phyloP scores from a whole-genome alignment of 2,888 invertebrate species.

The Amblyjoppa proteus region DNA sequence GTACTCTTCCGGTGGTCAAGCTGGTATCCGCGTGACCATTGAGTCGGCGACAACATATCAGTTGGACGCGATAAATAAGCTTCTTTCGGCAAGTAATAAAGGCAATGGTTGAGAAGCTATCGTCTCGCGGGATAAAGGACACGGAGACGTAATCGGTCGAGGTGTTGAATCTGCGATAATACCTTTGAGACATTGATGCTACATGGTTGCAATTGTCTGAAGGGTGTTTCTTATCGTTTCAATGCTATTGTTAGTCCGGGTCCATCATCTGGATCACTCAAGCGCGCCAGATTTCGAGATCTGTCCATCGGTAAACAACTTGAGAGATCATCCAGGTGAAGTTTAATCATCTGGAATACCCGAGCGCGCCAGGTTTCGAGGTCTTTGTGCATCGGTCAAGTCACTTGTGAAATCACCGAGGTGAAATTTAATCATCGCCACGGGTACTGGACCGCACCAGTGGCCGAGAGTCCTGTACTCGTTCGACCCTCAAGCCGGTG shows the following conservation, averaged over 20 bases:
- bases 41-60: no score
- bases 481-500: no score
- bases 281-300: not conserved
- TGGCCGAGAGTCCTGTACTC: no score
- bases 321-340: no score
- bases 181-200: not conserved
- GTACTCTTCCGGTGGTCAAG: no score
- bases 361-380: no score
- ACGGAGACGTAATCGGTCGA: not conserved
- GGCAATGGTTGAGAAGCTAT: not conserved
- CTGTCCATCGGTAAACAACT: not conserved
- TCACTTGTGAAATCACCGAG: no score
- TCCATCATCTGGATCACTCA: not conserved
- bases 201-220: not conserved
- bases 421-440: no score
- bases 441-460: no score
- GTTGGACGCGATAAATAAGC: slow-evolving; percentile 27
- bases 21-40: no score
- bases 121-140: not conserved
- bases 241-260: not conserved
- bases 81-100: slow-evolving; percentile 40
- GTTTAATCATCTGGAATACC: no score
- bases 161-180: not conserved
- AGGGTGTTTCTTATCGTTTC: not conserved
- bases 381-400: no score